Evolutionary conservation across 2,888 invertebrate species (phyloP), one percentile per base, ranked within the genome.

Genomic region (Idaea straminata): DNA sequence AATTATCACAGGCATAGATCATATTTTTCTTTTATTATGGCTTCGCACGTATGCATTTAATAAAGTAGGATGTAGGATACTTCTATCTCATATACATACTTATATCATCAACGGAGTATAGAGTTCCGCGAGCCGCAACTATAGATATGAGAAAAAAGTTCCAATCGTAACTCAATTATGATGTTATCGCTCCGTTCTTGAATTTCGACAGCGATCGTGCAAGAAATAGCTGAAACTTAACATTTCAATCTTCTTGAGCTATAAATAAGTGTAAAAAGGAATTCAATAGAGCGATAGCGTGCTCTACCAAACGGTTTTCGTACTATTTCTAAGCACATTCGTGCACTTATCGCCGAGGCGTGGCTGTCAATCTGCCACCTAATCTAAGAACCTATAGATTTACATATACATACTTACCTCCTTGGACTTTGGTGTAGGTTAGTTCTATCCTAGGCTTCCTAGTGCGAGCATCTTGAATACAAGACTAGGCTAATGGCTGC

Each of bases 281-380:
- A 73, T 81, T 79, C 79, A 79, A 84, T 83, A 77, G 78, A 76
- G 72, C 73, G 80, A 76, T 90, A 74, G 90, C 91, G 91, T 91
- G 90, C 83, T 79, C 71, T 70, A 76, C 77, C 80, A 83, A 88
- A 85, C 82, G 81, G 81, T 84, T 86, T 85, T 78, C 80, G 77
- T 79, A 47, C 6, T 47, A 47, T 47, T 13, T 47, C 47, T 47
- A 47, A 79, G 81, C 82, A 83, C 77, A 78, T 80, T 78, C 78
- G 79, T 79, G 79, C 81, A 84, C 81, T 83, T 83, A 83, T 78
- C 78, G 81, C 75, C 72, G 73, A 82, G 76, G 77, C 70, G 77
- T 77, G 78, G 80, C 80, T 82, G 79, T 81, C 84, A 84, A 82
- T 83, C 81, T 79, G 72, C 65, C 66, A 75, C 74, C 71, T 79